A percentile compares a stretch with the other conserved stretches of the same genome.
Conservation (phyloP, 37 sponge, comb jelly and placozoan genomes). For the Amphimedon queenslandica region DNA sequence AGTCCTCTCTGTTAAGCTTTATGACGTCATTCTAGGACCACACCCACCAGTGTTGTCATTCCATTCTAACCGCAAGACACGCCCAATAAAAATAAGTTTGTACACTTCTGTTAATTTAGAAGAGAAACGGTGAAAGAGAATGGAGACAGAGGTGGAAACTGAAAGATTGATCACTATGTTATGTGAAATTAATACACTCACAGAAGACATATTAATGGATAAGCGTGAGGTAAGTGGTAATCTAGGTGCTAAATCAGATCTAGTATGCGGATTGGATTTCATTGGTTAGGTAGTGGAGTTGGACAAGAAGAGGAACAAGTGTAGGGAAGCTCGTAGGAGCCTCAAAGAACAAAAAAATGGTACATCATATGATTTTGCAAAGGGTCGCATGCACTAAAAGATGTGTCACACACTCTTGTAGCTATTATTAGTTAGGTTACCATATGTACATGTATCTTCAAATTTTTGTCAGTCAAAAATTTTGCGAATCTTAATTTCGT, state of each 20-base stretch:
- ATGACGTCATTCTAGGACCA: slow-evolving; percentile 15
- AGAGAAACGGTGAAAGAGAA: not conserved
- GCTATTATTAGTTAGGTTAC: too few species aligned
- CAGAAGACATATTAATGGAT: slow-evolving; percentile 62
- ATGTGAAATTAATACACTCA: slow-evolving; percentile 45
- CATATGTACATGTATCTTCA: too few species aligned
- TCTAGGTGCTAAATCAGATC: too few species aligned
- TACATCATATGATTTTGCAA: too few species aligned
- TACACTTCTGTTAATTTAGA: too few species aligned
- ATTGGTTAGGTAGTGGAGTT: slow-evolving; percentile 61
- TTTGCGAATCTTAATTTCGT: too few species aligned
- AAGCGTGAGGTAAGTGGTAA: slow-evolving; percentile 54
- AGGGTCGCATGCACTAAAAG: too few species aligned
- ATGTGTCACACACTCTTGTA: too few species aligned
- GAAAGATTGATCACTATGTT: slow-evolving; percentile 38
- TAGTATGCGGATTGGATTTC: too few species aligned
- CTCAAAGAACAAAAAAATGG: slow-evolving; percentile 42
- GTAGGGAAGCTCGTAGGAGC: slow-evolving; percentile 68
- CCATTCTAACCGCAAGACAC: slow-evolving; percentile 7
- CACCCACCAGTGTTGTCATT: slow-evolving; percentile 27
- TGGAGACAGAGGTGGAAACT: not conserved
- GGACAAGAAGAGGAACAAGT: slow-evolving; percentile 66
- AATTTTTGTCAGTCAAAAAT: too few species aligned
- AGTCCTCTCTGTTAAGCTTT: slow-evolving; percentile 28
- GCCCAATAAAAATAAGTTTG: too few species aligned